These are phyloP conservation scores for Anguilla rostrata DNA, from an alignment of 2,113 vertebrate genomes.

Conservation along the genomic window DNA sequence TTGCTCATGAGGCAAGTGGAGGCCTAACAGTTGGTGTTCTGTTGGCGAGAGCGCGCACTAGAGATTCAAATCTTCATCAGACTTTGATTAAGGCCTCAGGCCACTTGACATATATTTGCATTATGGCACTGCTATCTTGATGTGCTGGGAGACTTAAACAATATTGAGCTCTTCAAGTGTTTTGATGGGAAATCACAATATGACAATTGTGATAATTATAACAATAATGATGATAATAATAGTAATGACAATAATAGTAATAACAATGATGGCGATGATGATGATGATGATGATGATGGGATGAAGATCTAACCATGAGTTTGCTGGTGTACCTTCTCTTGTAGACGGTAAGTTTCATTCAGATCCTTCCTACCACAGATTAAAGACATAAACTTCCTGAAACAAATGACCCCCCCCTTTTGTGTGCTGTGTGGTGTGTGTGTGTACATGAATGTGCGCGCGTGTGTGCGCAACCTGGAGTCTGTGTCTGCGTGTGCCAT, in stretches of 20 bases:
- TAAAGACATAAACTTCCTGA: neutral
- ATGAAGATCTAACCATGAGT: neutral
- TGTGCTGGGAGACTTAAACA: neutral
- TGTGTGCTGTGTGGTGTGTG: too few species aligned
- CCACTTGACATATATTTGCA: neutral
- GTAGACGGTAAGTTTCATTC: neutral
- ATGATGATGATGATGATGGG: neutral
- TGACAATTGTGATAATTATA: neutral
- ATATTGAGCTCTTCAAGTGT: neutral
- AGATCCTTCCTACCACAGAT: neutral
- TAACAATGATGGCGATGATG: too few species aligned
- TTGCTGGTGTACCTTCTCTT: too few species aligned
- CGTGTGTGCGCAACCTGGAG: too few species aligned
- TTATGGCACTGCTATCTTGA: too few species aligned
- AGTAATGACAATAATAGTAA: too few species aligned
- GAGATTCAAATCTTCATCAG: neutral
- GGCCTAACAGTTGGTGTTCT: neutral
- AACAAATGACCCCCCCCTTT: too few species aligned
- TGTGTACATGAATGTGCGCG: too few species aligned
- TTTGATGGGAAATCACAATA: neutral
- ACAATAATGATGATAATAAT: too few species aligned
- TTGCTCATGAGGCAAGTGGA: neutral
- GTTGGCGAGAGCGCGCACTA: constrained; percentile 1
- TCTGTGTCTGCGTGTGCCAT: neutral
- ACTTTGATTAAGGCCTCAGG: neutral